Conservation (phyloP, 2,888 invertebrate genomes). For the Gisinianus flammeolus region DNA sequence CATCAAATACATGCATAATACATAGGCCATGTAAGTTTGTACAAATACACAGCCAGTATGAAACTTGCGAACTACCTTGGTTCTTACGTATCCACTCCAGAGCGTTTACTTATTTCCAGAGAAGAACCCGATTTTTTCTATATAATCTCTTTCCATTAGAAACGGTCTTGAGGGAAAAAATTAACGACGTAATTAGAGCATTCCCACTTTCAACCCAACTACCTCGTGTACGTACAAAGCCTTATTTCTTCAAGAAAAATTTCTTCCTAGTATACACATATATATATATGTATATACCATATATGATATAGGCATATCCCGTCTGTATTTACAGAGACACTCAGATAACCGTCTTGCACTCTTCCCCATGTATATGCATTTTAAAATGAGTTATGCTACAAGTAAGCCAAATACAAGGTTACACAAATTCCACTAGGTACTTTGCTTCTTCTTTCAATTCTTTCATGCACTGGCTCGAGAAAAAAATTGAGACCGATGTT, state of each 20-base stretch:
- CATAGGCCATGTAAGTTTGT: too few relatives aligned
- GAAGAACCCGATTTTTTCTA: background rate
- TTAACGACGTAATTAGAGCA: conserved; percentile 9
- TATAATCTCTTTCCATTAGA: conserved; percentile 6
- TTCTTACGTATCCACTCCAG: too few relatives aligned
- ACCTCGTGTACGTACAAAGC: background rate
- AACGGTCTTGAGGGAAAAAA: conserved; percentile 7
- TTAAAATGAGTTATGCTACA: conserved; percentile 8
- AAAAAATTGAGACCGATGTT: too few relatives aligned
- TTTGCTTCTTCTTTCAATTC: background rate
- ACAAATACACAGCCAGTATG: too few relatives aligned
- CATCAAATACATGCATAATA: too few relatives aligned
- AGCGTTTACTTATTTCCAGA: background rate
- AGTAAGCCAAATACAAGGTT: background rate
- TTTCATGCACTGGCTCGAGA: background rate
- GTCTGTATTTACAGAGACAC: too few relatives aligned
- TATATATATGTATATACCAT: background rate
- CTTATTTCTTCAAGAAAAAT: background rate
- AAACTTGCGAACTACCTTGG: too few relatives aligned
- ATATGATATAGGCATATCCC: too few relatives aligned
- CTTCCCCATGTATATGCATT: background rate
- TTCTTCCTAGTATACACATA: background rate
- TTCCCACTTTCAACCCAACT: background rate
- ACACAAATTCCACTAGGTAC: background rate
- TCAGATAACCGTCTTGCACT: background rate